phyloP scores from a whole-genome alignment of 2,113 vertebrate species.

The Atrichornis clamosus region DNA sequence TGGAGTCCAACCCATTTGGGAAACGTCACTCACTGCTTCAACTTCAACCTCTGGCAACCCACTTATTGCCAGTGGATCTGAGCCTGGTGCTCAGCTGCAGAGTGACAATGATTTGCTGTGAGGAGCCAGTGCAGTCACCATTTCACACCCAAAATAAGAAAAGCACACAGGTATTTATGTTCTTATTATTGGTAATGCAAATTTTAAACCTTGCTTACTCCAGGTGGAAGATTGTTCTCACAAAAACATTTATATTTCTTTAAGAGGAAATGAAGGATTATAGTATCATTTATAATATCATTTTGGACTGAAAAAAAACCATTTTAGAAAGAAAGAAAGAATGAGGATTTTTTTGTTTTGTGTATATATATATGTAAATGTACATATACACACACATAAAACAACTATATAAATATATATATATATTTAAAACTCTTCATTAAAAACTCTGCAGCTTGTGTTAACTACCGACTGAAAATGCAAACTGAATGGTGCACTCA shows the following conservation, averaged over 20 bases:
- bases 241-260: not conserved
- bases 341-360: not conserved
- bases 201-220: not conserved
- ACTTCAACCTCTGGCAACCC: not conserved
- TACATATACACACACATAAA: too few species aligned
- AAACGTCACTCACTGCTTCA: fast-evolving
- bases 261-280: not conserved
- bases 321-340: not conserved
- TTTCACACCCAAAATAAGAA: not conserved
- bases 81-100: fast-evolving
- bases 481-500: not conserved
- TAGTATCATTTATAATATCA: not conserved
- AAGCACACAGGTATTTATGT: not conserved
- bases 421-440: not conserved
- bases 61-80: fast-evolving
- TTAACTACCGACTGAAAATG: not conserved
- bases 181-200: not conserved
- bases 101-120: fast-evolving
- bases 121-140: not conserved
- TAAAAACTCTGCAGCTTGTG: not conserved
- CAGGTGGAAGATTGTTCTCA: not conserved
- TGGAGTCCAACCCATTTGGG: fast-evolving
- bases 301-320: not conserved
- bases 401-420: too few species aligned
- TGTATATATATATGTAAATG: not conserved